Conservation (phyloP, 1,140 invertebrate species). For the Lasaia peninsularis region DNA sequence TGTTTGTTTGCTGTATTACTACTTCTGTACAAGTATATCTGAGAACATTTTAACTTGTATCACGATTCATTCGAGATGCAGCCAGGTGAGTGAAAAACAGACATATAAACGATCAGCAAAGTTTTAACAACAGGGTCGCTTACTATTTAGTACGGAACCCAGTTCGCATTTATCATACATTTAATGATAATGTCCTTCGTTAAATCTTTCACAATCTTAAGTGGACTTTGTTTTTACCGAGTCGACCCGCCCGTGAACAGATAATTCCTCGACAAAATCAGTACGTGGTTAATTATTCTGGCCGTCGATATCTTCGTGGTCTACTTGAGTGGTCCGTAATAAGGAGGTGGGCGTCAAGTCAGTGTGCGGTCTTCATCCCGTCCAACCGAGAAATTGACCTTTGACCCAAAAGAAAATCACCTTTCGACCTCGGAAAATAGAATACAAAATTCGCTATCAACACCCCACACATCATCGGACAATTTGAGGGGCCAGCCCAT, state of each 20-base stretch:
- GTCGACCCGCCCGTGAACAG: background rate
- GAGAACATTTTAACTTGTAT: no score
- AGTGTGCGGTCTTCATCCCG: conserved; percentile 51
- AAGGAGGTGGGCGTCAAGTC: conserved; percentile 45
- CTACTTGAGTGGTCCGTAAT: conserved; percentile 31
- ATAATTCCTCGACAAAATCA: conserved; percentile 7
- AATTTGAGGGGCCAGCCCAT: conserved; percentile 26
- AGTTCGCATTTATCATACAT: background rate
- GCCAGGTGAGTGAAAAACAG: no score
- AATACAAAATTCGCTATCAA: conserved; percentile 26
- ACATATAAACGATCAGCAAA: no score
- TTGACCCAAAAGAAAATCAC: conserved; percentile 25
- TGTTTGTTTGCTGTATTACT: no score
- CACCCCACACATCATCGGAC: conserved; percentile 26
- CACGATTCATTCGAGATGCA: no score
- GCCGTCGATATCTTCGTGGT: conserved; percentile 32
- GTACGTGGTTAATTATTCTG: conserved; percentile 42
- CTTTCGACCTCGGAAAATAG: conserved; percentile 21
- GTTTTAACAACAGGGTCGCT: no score
- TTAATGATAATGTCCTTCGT: background rate
- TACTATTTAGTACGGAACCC: no score
- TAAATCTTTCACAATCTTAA: background rate
- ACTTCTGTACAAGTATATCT: no score
- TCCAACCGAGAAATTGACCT: conserved; percentile 37
- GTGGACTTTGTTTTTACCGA: background rate